Conservation (phyloP, 2,113 vertebrate genomes). For the Ramphastos sulfuratus region DNA sequence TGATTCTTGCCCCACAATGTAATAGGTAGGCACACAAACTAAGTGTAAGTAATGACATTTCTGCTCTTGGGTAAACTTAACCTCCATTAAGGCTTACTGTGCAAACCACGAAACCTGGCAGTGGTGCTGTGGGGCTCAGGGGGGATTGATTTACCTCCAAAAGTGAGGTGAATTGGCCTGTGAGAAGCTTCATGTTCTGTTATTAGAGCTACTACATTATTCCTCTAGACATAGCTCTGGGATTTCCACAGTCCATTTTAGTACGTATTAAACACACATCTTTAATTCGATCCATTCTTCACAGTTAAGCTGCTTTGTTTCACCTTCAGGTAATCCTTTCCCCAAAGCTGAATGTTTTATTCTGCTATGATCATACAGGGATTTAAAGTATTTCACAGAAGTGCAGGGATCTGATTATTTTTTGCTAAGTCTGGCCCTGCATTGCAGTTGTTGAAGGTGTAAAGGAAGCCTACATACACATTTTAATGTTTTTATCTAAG, state of each 20-base stretch:
- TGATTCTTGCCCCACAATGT: neutral
- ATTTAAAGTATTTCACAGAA: neutral
- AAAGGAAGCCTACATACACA: neutral
- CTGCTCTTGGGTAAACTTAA: neutral
- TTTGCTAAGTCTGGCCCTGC: neutral
- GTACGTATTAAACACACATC: neutral
- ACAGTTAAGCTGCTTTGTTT: neutral
- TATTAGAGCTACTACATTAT: neutral
- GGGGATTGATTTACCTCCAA: neutral
- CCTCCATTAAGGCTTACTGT: neutral
- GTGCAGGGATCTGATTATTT: neutral
- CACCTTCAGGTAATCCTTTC: conserved; percentile 4
- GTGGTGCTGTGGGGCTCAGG: neutral
- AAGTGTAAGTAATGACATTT: neutral
- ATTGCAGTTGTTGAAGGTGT: neutral
- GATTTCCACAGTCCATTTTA: neutral
- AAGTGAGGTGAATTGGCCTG: neutral
- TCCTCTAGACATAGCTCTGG: neutral
- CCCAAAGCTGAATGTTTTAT: neutral
- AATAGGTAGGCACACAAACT: neutral
- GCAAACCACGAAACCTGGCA: neutral
- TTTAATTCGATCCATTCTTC: neutral
- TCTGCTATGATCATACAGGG: neutral
- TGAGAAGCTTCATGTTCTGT: neutral
- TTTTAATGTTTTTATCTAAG: neutral